Base-by-base conservation (phyloP, 2,113 vertebrate genomes). In the Anarhynchus alexandrinus region DNA sequence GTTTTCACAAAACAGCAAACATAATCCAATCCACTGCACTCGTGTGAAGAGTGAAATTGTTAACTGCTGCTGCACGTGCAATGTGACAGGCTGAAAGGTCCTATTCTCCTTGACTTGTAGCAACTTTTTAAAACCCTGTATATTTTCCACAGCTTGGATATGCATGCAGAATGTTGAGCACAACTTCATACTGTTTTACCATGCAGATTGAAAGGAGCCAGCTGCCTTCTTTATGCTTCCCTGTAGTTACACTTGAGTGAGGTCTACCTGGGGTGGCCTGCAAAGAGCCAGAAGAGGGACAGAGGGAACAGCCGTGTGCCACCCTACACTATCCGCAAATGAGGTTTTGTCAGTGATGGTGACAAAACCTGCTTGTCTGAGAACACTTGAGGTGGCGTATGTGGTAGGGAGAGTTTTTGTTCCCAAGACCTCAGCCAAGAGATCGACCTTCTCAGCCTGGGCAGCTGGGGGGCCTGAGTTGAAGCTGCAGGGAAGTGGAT, bases 301-400 rank as follows among this genome's bases (percentile, higher is more conserved):
- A 32, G 26, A 71, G 73, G 43, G 18, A 79, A 59, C 32, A 45
- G 36, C 26, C 38, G 7, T 26, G 23, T 59, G 19, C 34, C 23
- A n/a, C 36, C 5, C 0, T 64, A 36, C 1, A 2, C 49, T 57
- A 27, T 27, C 64, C 1, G 3, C 21, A 18, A 70, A 49, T 0
- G 1, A 49, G 7, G 12, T 54, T 77, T 71, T 58, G 42, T 38
- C 57, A 45, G 52, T 1, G 1, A 52, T 20, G 23, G 64, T 51
- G 43, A 15, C 25, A 59, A 88, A 66, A 40, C 17, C 15, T 47
- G 11, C 32, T 69, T 85, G 67, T 73, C 67, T 89, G 80, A 64
- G n/a, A 54, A 49, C 21, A 21, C n/a, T 30, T 38, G 27, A 34
- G 26, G 5, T 54, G 25, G 27, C 1, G 0, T 58, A 20, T 19